Evolutionary conservation across 1,140 invertebrate genomes (phyloP).

Genomic region (Venustaconcha ellipsiformis): DNA sequence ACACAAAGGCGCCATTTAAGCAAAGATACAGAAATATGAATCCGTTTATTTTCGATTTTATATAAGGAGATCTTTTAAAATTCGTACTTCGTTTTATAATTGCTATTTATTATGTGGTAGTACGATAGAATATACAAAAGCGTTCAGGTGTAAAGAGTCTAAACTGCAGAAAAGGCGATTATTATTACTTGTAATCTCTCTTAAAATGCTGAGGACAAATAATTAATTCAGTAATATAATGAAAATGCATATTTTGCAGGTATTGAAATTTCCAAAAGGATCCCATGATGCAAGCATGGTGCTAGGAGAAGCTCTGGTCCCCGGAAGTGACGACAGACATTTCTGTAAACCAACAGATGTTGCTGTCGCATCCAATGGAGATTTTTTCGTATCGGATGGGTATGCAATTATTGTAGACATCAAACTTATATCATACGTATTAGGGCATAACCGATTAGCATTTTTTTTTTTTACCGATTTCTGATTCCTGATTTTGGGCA

Average conservation of each 20-base stretch:
- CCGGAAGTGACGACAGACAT: constrained; percentile 80
- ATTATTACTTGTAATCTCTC: background rate
- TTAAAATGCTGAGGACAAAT: background rate
- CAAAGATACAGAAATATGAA: too few relatives aligned
- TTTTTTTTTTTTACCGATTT: too few relatives aligned
- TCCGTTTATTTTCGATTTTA: too few relatives aligned
- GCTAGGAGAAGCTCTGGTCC: constrained; percentile 87
- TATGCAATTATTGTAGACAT: constrained; percentile 19
- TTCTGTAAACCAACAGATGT: constrained; percentile 96
- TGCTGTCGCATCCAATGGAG: constrained; percentile 84
- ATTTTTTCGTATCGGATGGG: constrained; percentile 95
- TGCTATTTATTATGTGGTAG: too few relatives aligned
- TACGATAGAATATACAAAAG: too few relatives aligned
- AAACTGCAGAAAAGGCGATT: background rate
- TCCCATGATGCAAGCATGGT: constrained; percentile 73
- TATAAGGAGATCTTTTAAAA: too few relatives aligned
- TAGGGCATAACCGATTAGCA: too few relatives aligned
- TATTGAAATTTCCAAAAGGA: constrained; percentile 78
- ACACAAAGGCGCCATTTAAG: too few relatives aligned
- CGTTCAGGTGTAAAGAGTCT: background rate
- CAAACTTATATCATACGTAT: background rate
- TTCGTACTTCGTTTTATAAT: too few relatives aligned
- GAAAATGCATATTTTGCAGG: constrained; percentile 36
- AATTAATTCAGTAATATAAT: background rate
- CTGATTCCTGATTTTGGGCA: too few relatives aligned